Base-by-base conservation (phyloP, 2,888 invertebrate species). In the Plagodis pulveraria region DNA sequence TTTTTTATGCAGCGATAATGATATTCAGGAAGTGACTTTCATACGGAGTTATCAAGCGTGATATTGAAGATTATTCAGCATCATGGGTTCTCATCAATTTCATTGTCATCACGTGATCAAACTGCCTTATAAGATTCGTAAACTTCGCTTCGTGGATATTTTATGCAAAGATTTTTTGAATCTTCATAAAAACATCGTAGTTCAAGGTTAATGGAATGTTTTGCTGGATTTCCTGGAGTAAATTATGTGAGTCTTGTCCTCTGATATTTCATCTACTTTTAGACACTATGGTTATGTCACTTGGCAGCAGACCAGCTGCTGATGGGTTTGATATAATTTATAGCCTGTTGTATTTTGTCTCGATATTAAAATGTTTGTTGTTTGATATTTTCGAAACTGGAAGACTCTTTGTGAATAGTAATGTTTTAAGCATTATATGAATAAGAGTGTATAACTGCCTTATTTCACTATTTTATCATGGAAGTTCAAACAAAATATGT, bases 51-150 rank as follows among this genome's bases (percentile, higher is more conserved):
- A 81, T 79, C 71, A 76, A 76, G 78, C 83, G 80, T 86, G 83
- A 78, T 85, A 86, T 87, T 84, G 78, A 69, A 78, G 74, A 81
- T 84, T 84, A 83, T 83, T 86, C 80, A 80, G 76, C 81, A 77
- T 69, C 75, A 77, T 67, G 63, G 71, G 71, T 67, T 70, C 66
- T 60, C 72, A 78, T 84, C 77, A 80, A 84, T 83, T 83, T 81
- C 68, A 73, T 77, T 81, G 78, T 75, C 67, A 64, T 72, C 76
- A 69, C 64, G 61, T 67, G 70, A 76, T 78, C 79, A 79, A 78
- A 70, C 72, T 64, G 65, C 63, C 63, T 57, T 63, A 70, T 73
- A 71, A 72, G 67, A 72, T 60, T 59, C 51, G 64, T 59, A 63
- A 69, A 72, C 69, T 77, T 69, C 63, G 63, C 76, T 8, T 71